Percentiles rank a stretch among this genome's conserved stretches.
phyloP scores from a whole-genome alignment of 2,113 vertebrate species.

The Sinocyclocheilus rhinocerous region DNA sequence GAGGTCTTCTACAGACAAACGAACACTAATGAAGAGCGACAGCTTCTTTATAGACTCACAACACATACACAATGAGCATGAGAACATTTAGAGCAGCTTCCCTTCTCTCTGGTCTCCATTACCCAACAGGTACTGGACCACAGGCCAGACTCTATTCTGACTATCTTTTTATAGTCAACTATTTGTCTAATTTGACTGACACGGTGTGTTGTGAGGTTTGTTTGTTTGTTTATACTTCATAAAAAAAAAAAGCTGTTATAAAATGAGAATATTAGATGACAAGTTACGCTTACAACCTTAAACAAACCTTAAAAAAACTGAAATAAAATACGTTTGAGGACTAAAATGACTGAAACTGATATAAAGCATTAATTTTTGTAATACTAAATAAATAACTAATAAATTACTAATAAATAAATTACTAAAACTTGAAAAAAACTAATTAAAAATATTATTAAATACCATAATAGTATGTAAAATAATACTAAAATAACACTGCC shows the following conservation, averaged over 20 bases:
- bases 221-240: neutral
- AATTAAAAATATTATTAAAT: neutral
- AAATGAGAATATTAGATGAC: neutral
- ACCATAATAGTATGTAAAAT: too few relatives aligned
- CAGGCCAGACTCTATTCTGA: neutral
- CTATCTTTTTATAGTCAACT: neutral
- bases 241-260: neutral
- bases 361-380: neutral
- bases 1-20: slow-evolving; percentile 48
- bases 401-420: neutral
- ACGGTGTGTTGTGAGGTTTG: too few relatives aligned
- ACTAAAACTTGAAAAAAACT: neutral
- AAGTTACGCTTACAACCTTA: neutral
- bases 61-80: slow-evolving; percentile 34
- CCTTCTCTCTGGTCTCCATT: slow-evolving; percentile 13
- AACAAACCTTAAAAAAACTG: neutral
- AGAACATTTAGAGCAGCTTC: slow-evolving; percentile 27
- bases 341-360: neutral
- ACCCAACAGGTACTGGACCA: neutral
- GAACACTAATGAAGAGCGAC: slow-evolving; percentile 53
- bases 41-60: slow-evolving; percentile 44
- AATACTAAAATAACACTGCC: too few relatives aligned
- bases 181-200: neutral
- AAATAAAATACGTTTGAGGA: neutral
- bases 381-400: neutral